phyloP scores from a whole-genome alignment of 2,888 invertebrate genomes.

The Caradrina kadenii region DNA sequence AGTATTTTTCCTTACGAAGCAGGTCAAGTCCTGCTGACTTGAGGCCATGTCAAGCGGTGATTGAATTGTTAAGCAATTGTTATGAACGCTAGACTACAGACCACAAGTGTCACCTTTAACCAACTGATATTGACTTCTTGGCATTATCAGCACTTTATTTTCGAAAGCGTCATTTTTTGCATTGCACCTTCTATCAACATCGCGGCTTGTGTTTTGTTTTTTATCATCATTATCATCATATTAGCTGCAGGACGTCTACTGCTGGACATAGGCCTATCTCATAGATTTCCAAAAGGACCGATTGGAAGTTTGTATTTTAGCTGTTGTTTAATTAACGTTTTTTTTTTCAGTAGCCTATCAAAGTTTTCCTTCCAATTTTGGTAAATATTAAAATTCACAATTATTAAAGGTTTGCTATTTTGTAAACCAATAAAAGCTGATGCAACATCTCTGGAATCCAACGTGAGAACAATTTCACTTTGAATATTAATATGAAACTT shows the following conservation, averaged over 20 bases:
- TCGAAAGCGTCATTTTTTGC: slow-evolving; percentile 15
- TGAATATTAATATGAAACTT: slow-evolving; percentile 30
- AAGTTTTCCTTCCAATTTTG: neutral
- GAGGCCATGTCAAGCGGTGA: slow-evolving; percentile 19
- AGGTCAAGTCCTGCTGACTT: slow-evolving; percentile 43
- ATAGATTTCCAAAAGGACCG: no score
- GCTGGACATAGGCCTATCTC: no score
- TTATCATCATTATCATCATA: no score
- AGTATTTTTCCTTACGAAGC: slow-evolving; percentile 31
- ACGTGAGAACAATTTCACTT: slow-evolving; percentile 42
- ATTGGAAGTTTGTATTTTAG: neutral
- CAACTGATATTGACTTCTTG: slow-evolving; percentile 47
- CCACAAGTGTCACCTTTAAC: slow-evolving; percentile 10
- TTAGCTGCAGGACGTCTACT: no score
- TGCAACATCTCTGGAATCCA: slow-evolving; percentile 34
- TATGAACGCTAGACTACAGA: slow-evolving; percentile 30
- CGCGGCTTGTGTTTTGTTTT: neutral
- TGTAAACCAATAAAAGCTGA: slow-evolving; percentile 10
- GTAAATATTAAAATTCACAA: neutral
- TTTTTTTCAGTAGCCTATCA: neutral
- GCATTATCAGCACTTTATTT: slow-evolving; percentile 44
- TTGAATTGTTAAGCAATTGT: slow-evolving; percentile 34
- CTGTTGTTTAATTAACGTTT: neutral
- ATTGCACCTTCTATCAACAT: neutral
- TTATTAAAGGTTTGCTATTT: neutral